phyloP scores from a whole-genome alignment of 2,797 vertebrate genomes.

The Discoglossus pictus region DNA sequence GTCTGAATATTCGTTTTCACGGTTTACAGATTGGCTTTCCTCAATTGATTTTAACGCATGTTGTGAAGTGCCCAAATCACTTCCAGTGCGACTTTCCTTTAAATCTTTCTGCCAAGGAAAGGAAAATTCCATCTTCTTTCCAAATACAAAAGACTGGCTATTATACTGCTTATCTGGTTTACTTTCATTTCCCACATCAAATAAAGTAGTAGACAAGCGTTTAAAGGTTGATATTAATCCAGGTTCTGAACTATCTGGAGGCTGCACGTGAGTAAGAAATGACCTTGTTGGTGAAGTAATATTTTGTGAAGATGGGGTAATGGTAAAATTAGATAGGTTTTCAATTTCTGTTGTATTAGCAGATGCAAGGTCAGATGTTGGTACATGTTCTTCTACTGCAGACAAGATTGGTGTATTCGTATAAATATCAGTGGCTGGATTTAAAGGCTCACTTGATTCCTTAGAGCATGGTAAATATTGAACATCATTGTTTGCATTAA shows the following conservation, averaged over 20 bases:
- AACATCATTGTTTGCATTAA: background rate
- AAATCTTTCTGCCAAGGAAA: slow-evolving; percentile 79
- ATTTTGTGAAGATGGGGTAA: slow-evolving; percentile 61
- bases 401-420: background rate
- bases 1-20: slow-evolving; percentile 50
- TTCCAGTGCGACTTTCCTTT: slow-evolving; percentile 57
- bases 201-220: slow-evolving; percentile 81
- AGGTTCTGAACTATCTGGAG: slow-evolving; percentile 60
- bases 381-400: background rate
- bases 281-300: slow-evolving; percentile 78
- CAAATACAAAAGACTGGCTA: slow-evolving; percentile 74
- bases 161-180: slow-evolving; percentile 65
- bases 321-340: background rate
- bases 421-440: background rate
- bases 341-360: background rate
- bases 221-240: slow-evolving; percentile 83
- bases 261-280: slow-evolving; percentile 76
- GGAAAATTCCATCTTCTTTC: slow-evolving; percentile 75
- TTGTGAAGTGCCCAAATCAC: slow-evolving; percentile 59
- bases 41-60: slow-evolving; percentile 63
- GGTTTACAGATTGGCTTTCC: slow-evolving; percentile 57
- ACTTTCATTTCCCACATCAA: slow-evolving; percentile 76
- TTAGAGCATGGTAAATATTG: background rate
- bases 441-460: background rate
- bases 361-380: background rate